Evolutionary conservation across 2,888 invertebrate genomes (phyloP), one percentile per base, ranked within the genome.

Genomic region (Trissolcus japonicus): DNA sequence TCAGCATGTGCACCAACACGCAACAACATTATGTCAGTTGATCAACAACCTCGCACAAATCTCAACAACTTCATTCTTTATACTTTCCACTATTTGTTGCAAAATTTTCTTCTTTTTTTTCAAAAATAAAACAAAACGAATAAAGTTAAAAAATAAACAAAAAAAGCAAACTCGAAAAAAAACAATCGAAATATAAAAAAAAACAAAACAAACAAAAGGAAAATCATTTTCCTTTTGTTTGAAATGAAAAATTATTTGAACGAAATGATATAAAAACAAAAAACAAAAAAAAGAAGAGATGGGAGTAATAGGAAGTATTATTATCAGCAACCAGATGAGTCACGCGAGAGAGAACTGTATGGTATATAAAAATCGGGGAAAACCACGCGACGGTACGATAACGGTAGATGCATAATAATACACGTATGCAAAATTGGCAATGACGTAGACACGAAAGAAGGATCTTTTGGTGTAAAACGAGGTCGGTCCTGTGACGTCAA

Each of bases 401-500:
- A 66, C 50, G 41, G 61, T 50, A 14, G 9, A n/a, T 13, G 25
- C 35, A 53, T 66, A 50, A 66, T 43, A 41, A 35, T 17, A 14
- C 16, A 16, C 14, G 46, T 46, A 54, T 46, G 54, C n/a, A 62
- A 56, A 59, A 54, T 46, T 40, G 17, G 50, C 48, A 43, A 25
- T 61, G 48, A 54, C 67, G 63, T 35, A 54, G 53, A 53, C 54
- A 50, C 35, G 68, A 68, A 75, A 75, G 53, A 75, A 75, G 75
- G 75, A 75, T 68, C 68, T 75, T 60, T 63, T 29, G 63, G 59
- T 35, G 35, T 55, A 50, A 75, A 75, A 69, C 75, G 75, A 75
- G 75, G 75, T 75, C 75, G 75, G 56, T 76, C 75, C 75, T 61
- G 65, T 76, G 75, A 76, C 75, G 75, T 76, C 75, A 69, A 61